These are phyloP conservation scores for Pimephales promelas DNA, from an alignment of 2,113 vertebrate genomes.

Conservation along the genomic window DNA sequence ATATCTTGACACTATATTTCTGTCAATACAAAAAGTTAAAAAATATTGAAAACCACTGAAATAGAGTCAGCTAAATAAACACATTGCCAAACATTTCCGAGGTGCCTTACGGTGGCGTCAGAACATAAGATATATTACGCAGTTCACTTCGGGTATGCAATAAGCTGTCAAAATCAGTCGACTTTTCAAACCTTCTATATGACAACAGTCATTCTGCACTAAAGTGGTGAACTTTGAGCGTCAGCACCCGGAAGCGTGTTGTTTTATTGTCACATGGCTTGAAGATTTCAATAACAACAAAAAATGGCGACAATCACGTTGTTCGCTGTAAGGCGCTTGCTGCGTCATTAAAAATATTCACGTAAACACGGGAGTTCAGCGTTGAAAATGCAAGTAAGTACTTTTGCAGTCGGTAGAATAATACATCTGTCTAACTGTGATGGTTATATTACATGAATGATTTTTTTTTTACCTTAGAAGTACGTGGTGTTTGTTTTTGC, in stretches of 20 bases:
- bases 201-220: constrained; percentile 49
- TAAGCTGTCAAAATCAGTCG: constrained; percentile 20
- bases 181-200: constrained; percentile 16
- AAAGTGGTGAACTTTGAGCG: constrained; percentile 53
- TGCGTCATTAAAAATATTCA: constrained; percentile 89
- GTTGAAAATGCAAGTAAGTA: constrained; percentile 63
- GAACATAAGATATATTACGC: constrained; percentile 69
- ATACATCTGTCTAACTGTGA: not conserved
- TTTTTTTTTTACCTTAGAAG: constrained; percentile 44
- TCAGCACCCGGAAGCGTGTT: constrained; percentile 75
- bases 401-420: not conserved
- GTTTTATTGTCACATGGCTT: constrained; percentile 84
- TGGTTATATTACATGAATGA: constrained; percentile 40
- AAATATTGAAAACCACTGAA: not conserved
- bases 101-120: constrained; percentile 66
- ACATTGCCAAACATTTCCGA: constrained; percentile 66
- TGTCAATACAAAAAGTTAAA: not conserved
- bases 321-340: constrained; percentile 82
- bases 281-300: constrained; percentile 91
- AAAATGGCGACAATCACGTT: constrained; percentile 94
- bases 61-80: not conserved
- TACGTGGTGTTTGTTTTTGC: constrained; percentile 74
- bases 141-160: constrained; percentile 52
- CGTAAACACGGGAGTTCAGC: constrained; percentile 75
- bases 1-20: not conserved